Conservation (phyloP, 2,888 invertebrate genomes). For the Hemaris fuciformis region DNA sequence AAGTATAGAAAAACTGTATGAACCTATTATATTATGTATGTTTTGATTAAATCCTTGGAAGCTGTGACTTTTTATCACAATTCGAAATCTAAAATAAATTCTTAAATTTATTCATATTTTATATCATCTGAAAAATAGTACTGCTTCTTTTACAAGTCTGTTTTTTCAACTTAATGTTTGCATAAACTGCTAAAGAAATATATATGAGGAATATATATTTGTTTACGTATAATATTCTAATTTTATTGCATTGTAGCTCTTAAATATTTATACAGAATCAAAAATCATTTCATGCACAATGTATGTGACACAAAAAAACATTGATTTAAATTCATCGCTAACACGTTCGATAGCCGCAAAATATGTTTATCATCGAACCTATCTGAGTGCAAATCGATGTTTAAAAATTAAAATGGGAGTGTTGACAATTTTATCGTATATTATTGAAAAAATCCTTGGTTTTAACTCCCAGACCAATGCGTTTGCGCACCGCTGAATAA, state of each 20-base stretch:
- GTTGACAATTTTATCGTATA: neutral
- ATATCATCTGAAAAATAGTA: no score
- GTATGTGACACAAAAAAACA: constrained; percentile 7
- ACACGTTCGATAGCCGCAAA: neutral
- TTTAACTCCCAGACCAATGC: neutral
- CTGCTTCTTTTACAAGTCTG: no score
- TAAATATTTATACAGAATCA: neutral
- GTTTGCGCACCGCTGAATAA: neutral
- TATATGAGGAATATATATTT: no score
- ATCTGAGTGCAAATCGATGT: neutral
- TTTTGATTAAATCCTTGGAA: no score
- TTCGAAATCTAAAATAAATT: no score
- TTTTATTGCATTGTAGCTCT: neutral
- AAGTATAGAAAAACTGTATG: no score
- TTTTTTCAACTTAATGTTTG: no score
- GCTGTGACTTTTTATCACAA: no score
- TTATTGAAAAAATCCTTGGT: neutral
- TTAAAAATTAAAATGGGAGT: neutral
- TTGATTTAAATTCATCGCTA: neutral
- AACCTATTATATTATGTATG: no score
- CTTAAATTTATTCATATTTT: no score
- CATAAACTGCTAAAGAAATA: no score
- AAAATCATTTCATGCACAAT: neutral
- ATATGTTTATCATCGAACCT: neutral
- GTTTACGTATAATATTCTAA: neutral